A percentile compares a stretch with the other conserved stretches of the same genome.
Conservation (phyloP, 2,113 vertebrate species). For the Ceyx cyanopectus region DNA sequence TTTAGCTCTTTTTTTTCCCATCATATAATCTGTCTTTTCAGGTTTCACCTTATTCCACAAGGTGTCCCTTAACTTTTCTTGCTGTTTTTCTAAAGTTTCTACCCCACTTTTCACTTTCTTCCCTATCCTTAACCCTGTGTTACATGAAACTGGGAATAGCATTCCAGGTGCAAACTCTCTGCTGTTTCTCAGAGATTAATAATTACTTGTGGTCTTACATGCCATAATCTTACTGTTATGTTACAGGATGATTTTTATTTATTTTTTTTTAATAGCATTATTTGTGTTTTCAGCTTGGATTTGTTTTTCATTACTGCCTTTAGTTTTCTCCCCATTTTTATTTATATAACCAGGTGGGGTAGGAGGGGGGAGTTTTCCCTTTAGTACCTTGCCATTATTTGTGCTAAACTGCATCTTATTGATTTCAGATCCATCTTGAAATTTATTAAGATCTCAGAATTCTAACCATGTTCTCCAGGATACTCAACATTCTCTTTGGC, state of each 20-base stretch:
- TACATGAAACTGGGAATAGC: not conserved
- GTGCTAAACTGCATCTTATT: not conserved
- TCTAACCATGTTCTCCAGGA: not conserved
- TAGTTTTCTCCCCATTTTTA: not conserved
- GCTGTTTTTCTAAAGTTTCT: not conserved
- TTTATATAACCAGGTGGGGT: not conserved
- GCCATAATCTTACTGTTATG: accelerated
- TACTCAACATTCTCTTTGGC: not conserved
- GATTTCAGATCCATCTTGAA: not conserved
- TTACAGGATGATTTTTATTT: not conserved
- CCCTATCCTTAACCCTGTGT: not conserved
- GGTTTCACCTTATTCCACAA: not conserved
- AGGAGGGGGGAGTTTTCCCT: not conserved
- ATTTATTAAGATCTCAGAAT: not conserved
- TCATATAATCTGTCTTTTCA: not conserved
- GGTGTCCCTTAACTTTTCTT: not conserved
- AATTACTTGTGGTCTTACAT: not conserved
- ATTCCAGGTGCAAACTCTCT: not conserved
- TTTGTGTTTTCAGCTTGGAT: not conserved
- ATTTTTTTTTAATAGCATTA: not conserved
- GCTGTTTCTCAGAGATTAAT: not conserved
- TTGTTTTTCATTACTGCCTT: not conserved
- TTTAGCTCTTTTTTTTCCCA: not conserved
- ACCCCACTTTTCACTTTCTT: not conserved
- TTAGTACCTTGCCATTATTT: not conserved